Conservation (phyloP, 2,888 invertebrate species). For the Diploptera punctata region DNA sequence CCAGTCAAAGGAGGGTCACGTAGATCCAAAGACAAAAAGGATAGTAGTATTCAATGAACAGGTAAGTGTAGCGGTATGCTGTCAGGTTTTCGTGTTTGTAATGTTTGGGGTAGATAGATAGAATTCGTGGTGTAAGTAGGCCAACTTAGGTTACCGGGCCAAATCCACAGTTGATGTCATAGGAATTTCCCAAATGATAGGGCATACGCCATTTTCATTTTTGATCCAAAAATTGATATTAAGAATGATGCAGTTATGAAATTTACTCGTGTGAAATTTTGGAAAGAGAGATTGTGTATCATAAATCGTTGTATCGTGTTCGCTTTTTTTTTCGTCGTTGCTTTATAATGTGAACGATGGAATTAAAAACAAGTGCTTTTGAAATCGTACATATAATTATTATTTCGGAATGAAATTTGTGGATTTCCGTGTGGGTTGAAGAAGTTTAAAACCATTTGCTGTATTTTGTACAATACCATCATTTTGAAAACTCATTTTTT, state of each 20-base stretch:
- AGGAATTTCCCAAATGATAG: conserved; percentile 43
- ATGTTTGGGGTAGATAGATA: not conserved
- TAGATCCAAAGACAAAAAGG: conserved; percentile 35
- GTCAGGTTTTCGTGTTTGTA: not conserved
- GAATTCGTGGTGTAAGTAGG: conserved; percentile 13
- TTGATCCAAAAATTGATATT: conserved; percentile 44
- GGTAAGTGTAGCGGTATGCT: conserved; percentile 33
- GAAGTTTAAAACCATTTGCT: too few relatives aligned
- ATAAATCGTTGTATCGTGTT: too few relatives aligned
- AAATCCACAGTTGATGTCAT: conserved; percentile 41
- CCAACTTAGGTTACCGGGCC: conserved; percentile 38
- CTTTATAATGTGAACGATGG: not conserved
- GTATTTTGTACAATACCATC: too few relatives aligned
- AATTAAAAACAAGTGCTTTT: not conserved
- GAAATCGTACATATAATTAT: not conserved
- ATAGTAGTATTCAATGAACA: conserved; percentile 35
- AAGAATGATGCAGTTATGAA: conserved; percentile 6
- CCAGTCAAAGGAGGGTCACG: conserved; percentile 36
- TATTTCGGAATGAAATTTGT: not conserved
- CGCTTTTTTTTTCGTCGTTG: too few relatives aligned
- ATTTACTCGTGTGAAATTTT: not conserved
- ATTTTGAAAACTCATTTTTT: too few relatives aligned
- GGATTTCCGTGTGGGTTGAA: not conserved
- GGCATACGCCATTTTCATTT: conserved; percentile 44
- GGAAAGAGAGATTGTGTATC: not conserved